Base-by-base conservation (phyloP, 30 jellyfish, hydroid and myxozoan species). In the Hydractinia symbiolongicarpus region DNA sequence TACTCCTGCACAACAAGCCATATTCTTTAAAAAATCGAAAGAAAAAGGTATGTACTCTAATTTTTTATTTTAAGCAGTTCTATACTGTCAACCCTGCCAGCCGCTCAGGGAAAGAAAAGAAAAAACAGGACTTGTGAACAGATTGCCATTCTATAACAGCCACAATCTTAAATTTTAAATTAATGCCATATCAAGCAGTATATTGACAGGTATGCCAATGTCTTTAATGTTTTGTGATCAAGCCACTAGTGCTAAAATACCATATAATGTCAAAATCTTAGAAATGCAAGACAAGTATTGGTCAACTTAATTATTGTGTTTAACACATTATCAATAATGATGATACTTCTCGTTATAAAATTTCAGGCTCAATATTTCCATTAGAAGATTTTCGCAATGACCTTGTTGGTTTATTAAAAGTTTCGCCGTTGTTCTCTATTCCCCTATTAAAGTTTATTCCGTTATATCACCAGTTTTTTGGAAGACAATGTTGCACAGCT, bases 391-490 rank as follows among this genome's bases (percentile, higher is more conserved):
- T 77, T 57, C 51, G 77, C 30, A 17, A 54, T 21, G 87, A 79
- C 57, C 17, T 66, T 16, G 61, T 61, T 15, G 50, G 20, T 83
- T 61, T 79, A 69, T 20, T 79, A 30, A 66, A 61, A 52, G 73
- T 50, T 21, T 79, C 87, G 4, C 77, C 87, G 0, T 40, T 40
- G 61, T 79, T 79, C 54, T 10, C 55, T 11, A 66, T 79, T 10
- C 87, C 87, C 9, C 49, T 66, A 4, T 50, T 15, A 19, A 52
- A 56, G 6, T 56, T 79, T 15, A 66, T 10, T 19, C 66, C 81
- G 20, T 73, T 9, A 50, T 89, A 89, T 70, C 87, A 84, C 79
- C 88, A 84, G 81, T 85, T 54, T 68, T 89, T 75, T 82, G 95
- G 95, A 10, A 54, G 88, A 21, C 90, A 83, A 78, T 69, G 51